Evolutionary conservation across 2,797 vertebrate species (phyloP).

Genomic region (Sebastes trivittatus): DNA sequence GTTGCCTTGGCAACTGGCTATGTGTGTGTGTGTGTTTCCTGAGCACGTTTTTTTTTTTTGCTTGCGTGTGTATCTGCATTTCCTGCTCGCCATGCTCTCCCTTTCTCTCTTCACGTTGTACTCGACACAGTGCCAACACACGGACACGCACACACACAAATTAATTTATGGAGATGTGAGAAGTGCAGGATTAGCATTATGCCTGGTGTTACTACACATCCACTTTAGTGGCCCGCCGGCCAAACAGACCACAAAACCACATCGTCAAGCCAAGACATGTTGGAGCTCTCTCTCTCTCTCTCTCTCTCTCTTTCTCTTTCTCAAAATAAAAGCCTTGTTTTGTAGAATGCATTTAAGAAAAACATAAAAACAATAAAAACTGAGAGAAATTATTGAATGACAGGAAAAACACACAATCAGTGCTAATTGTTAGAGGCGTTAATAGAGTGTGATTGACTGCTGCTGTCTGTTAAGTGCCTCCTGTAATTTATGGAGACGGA

Average conservation of each 20-base stretch:
- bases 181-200: constrained; percentile 66
- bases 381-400: background rate
- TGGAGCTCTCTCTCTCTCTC: background rate
- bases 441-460: background rate
- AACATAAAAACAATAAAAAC: background rate
- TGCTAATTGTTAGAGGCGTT: background rate
- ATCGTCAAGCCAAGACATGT: constrained; percentile 7
- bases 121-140: constrained; percentile 70
- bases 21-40: constrained; percentile 57
- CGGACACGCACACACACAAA: constrained; percentile 25
- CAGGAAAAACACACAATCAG: background rate
- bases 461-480: background rate
- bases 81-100: constrained; percentile 58
- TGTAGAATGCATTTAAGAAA: background rate
- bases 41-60: background rate
- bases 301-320: background rate
- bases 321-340: background rate
- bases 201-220: constrained; percentile 54
- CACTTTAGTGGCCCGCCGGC: constrained; percentile 50
- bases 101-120: constrained; percentile 63
- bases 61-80: constrained; percentile 28
- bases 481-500: constrained; percentile 31
- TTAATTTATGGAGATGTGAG: constrained; percentile 73
- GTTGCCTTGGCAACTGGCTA: constrained; percentile 83
- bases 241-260: constrained; percentile 54